phyloP scores from a whole-genome alignment of 2,888 invertebrate genomes.

The Pseudococcus jackbeardsleyi region DNA sequence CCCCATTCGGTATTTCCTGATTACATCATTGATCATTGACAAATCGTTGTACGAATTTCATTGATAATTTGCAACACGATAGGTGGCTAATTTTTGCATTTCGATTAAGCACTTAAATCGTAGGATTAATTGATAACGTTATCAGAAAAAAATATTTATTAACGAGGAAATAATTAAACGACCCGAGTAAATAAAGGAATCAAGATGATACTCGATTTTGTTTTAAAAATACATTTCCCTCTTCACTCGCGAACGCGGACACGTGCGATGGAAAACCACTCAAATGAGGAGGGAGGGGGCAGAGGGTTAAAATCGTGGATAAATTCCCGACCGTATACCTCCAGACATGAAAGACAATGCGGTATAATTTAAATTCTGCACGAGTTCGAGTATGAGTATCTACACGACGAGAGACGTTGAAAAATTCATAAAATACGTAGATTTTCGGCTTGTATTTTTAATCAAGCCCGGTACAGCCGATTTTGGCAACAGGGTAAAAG shows the following conservation, averaged over 20 bases:
- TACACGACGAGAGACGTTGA: background rate
- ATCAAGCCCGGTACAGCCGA: background rate
- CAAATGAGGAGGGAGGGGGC: background rate
- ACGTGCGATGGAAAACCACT: background rate
- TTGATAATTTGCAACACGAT: background rate
- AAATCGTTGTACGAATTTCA: background rate
- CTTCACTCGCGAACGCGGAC: background rate
- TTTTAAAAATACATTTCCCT: background rate
- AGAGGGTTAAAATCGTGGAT: background rate
- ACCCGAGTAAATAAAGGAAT: conserved; percentile 33
- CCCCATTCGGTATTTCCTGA: background rate
- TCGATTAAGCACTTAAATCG: background rate
- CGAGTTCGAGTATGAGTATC: background rate
- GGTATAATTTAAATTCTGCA: background rate
- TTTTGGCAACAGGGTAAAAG: conserved; percentile 1
- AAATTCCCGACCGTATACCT: no score
- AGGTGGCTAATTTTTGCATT: background rate
- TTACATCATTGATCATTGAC: background rate
- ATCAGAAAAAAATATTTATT: conserved; percentile 20
- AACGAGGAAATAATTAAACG: conserved; percentile 29
- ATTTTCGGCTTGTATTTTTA: conserved; percentile 4
- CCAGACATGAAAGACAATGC: background rate
- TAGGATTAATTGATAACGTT: conserved; percentile 21
- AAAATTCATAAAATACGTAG: background rate
- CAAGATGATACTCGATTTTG: background rate